Evolutionary conservation across 2,888 invertebrate genomes (phyloP).

Genomic region (Melanotus villosus): DNA sequence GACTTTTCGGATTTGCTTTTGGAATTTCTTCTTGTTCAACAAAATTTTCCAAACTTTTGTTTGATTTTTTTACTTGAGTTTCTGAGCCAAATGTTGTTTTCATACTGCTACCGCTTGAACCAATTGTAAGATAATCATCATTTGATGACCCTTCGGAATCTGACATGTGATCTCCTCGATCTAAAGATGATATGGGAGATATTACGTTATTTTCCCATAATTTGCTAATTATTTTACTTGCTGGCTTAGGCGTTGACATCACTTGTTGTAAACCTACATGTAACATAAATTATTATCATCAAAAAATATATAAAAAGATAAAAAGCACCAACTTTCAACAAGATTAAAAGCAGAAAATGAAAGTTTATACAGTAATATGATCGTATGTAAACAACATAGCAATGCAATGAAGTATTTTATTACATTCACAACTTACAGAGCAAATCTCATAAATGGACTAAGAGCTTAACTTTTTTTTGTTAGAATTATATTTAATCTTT

Average conservation of each 20-base stretch:
- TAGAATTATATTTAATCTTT: no score
- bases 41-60: conserved; percentile 7
- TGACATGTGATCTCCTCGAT: conserved; percentile 55
- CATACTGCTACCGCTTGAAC: conserved; percentile 7
- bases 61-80: not conserved
- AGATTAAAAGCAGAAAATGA: no score
- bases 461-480: no score
- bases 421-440: no score
- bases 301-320: not conserved
- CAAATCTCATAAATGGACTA: no score
- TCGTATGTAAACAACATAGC: no score
- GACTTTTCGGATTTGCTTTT: conserved; percentile 22
- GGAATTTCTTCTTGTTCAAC: not conserved
- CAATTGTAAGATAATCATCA: conserved; percentile 61
- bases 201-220: conserved; percentile 57
- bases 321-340: no score
- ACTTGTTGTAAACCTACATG: conserved; percentile 60
- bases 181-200: conserved; percentile 60
- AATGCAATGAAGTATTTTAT: no score
- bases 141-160: conserved; percentile 64
- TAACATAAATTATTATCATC: conserved; percentile 7
- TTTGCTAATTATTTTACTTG: conserved; percentile 47
- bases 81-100: conserved; percentile 20
- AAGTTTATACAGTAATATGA: no score
- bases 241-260: conserved; percentile 65